Evolutionary conservation across 2,888 invertebrate species (phyloP).

Genomic region (Zaprionus bogoriensis): DNA sequence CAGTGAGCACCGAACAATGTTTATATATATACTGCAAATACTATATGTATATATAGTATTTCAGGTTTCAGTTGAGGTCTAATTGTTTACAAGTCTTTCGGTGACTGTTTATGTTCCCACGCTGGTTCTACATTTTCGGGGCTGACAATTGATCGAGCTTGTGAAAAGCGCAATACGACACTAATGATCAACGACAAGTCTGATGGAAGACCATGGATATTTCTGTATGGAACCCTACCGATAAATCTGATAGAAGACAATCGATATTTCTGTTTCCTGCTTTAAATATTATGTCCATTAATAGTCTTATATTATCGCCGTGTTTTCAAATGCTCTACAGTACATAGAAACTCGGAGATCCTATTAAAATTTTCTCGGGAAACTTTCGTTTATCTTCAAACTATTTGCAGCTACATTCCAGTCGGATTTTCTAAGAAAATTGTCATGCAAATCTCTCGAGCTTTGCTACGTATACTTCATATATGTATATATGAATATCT

Average conservation of each 20-base stretch:
- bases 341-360: background rate
- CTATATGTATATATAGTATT: background rate
- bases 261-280: too few relatives aligned
- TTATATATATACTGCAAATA: slow-evolving; percentile 1
- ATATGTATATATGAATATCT: slow-evolving; percentile 6
- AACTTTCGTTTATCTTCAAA: slow-evolving; percentile 5
- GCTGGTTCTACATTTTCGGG: slow-evolving; percentile 40
- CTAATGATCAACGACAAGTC: background rate
- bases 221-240: too few relatives aligned
- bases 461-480: slow-evolving; percentile 12
- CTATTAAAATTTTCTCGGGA: slow-evolving; percentile 10
- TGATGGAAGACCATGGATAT: too few relatives aligned
- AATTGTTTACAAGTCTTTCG: slow-evolving; percentile 35
- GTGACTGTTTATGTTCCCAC: slow-evolving; percentile 67
- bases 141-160: slow-evolving; percentile 39
- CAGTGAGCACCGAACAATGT: background rate
- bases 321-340: too few relatives aligned
- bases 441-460: slow-evolving; percentile 12
- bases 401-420: slow-evolving; percentile 20
- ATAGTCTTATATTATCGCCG: too few relatives aligned
- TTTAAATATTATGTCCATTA: too few relatives aligned
- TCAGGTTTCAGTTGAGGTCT: slow-evolving; percentile 37
- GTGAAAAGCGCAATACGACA: slow-evolving; percentile 16
- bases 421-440: slow-evolving; percentile 36
- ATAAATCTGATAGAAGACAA: too few relatives aligned